Base-by-base conservation (phyloP, 2,888 invertebrate species). In the Sarcophaga variegata region DNA sequence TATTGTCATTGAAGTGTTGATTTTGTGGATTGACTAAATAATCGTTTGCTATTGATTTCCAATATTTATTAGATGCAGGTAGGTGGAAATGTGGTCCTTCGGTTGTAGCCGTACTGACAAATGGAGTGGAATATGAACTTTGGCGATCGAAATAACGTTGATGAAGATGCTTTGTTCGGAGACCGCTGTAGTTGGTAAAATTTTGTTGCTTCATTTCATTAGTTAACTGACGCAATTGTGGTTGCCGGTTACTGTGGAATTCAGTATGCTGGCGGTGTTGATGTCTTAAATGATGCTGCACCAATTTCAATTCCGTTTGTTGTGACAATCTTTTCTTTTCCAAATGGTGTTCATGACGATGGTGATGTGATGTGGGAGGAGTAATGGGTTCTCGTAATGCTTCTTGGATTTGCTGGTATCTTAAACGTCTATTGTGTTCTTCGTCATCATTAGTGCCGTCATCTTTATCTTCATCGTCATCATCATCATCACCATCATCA, bases 91-190 rank as follows among this genome's bases (percentile, higher is more conserved):
- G 81, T 64, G 91, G 91, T 0, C 91, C 91, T 60, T 90, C 90
- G 14, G 91, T 91, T 25, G 92, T 86, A 3, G 82, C 88, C 0
- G 74, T 88, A 81, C 76, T 81, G 22, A 76, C 47, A 20, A 69
- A 20, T 17, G 85, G 62, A 54, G 76, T 70, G 22, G 88, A 79
- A 74, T 90, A 91, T 14, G 92, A 89, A 20, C 91, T 90, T 63
- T 92, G 93, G 80, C 92, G 92, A 90, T 93, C 93, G 79, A 93
- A 93, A 81, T 90, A 90, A 27, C 93, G 91, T 85, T 88, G 88
- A 83, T 89, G 89, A 62, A 88, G 60, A 47, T 89, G 88, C 59
- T 84, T 87, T 75, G 75, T 17, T 54, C 63, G 37, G 85, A 20
- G 12, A 83, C 37, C 63, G 82, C 10, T 12, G 17, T 20, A 12